Percentiles rank a stretch among this genome's conserved stretches.
phyloP scores from a whole-genome alignment of 2,797 vertebrate genomes.

The Dipus sagitta region DNA sequence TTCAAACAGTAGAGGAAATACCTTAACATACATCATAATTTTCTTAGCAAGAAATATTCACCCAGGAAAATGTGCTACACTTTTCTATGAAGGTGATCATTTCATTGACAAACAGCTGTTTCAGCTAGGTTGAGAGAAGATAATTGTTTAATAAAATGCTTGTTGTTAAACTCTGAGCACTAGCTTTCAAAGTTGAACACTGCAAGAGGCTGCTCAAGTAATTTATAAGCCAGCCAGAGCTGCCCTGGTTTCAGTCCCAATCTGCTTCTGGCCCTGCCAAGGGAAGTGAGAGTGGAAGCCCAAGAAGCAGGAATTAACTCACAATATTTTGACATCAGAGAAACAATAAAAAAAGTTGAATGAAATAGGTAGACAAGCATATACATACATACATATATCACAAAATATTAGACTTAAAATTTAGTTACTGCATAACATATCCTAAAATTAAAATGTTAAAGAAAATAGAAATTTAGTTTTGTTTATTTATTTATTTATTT shows the following conservation, averaged over 20 bases:
- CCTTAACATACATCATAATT: constrained; percentile 31
- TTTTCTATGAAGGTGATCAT: constrained; percentile 38
- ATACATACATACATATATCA: constrained; percentile 2
- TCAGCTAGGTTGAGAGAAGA: neutral
- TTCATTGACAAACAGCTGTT: constrained; percentile 46
- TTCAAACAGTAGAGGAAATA: constrained; percentile 33
- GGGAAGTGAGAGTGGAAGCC: constrained; percentile 28
- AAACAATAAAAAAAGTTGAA: constrained; percentile 19
- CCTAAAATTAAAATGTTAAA: constrained; percentile 10
- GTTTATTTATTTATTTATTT: too few species aligned
- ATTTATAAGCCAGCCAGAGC: constrained; percentile 18
- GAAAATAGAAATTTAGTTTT: constrained; percentile 22
- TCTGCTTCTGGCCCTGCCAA: neutral
- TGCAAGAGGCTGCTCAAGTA: neutral
- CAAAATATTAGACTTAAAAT: constrained; percentile 36
- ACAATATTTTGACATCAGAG: neutral
- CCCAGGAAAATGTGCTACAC: neutral
- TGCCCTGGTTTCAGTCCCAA: neutral
- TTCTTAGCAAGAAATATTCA: constrained; percentile 45
- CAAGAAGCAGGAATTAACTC: constrained; percentile 37
- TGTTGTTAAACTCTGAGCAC: neutral
- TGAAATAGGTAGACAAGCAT: neutral
- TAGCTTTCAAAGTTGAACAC: neutral
- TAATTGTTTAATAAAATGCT: constrained; percentile 43
- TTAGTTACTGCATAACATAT: neutral